phyloP scores from a whole-genome alignment of 92 coral and sea anemone species.

The Zoanthus solanderi region DNA sequence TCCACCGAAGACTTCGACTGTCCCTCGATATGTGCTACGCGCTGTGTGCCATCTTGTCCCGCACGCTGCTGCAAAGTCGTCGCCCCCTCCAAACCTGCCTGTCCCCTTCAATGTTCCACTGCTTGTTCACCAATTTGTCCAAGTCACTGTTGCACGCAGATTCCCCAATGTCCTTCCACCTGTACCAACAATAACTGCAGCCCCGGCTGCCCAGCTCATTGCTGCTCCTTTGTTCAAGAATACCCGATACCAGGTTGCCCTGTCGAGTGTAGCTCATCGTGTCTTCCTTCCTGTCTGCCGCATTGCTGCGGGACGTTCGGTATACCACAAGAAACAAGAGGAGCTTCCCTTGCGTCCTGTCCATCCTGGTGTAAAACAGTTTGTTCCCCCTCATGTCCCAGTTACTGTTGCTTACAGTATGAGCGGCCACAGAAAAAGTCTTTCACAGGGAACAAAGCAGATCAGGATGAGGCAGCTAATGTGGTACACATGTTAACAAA shows the following conservation, averaged over 20 bases:
- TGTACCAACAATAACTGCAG: constrained; percentile 22
- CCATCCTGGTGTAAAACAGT: not conserved
- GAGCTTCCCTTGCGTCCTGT: constrained; percentile 7
- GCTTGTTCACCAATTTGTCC: constrained; percentile 16
- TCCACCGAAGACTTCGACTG: constrained; percentile 16
- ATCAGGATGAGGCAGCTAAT: not conserved
- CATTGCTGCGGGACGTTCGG: constrained; percentile 1
- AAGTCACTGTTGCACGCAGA: constrained; percentile 21
- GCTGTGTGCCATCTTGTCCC: constrained; percentile 32
- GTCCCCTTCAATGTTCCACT: constrained; percentile 16
- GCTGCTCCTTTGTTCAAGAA: not conserved
- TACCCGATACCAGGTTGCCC: constrained; percentile 3
- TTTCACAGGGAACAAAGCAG: not conserved
- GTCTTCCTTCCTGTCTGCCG: constrained; percentile 36
- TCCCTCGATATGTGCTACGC: constrained; percentile 35
- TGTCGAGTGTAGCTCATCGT: not conserved
- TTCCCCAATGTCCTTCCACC: constrained; percentile 1
- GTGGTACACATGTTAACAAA: constrained; percentile 17
- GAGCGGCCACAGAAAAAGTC: constrained; percentile 35
- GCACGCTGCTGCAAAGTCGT: constrained; percentile 22
- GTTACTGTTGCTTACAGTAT: constrained; percentile 10
- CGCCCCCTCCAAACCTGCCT: not conserved
- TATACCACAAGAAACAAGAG: not conserved
- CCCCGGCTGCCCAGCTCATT: constrained; percentile 19
- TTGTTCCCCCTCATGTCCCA: constrained; percentile 18